These are phyloP conservation scores for Phenganax stokvisi DNA, from an alignment of 92 coral and sea anemone species.

Conservation along the genomic window DNA sequence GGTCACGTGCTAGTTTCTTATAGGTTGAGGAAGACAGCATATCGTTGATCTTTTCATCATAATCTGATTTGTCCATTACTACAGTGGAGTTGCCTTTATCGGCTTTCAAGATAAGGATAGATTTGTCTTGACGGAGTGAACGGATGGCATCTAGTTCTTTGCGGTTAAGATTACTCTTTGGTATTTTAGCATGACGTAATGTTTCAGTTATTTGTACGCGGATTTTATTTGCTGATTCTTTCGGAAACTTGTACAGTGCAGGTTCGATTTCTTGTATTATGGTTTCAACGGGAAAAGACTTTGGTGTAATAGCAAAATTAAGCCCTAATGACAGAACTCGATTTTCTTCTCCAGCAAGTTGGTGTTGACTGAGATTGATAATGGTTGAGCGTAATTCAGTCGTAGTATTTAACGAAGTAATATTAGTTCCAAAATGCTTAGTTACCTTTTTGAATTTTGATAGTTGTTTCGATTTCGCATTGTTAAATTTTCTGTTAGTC, in stretches of 20 bases:
- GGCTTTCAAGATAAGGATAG: constrained; percentile 1
- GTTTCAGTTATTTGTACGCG: constrained; percentile 7
- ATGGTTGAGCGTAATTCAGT: too few relatives aligned
- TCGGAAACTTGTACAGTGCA: constrained; percentile 4
- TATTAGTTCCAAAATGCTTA: too few relatives aligned
- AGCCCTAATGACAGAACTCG: constrained; percentile 1
- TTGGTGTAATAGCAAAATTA: neutral
- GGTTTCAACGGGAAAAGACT: too few relatives aligned
- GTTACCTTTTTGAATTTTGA: too few relatives aligned
- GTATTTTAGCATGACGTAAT: constrained; percentile 11
- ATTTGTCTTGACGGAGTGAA: neutral
- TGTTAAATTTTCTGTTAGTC: too few relatives aligned
- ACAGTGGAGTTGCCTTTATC: neutral
- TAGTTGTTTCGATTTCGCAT: too few relatives aligned
- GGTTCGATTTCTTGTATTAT: constrained; percentile 17
- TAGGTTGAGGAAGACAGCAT: too few relatives aligned
- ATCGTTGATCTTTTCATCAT: too few relatives aligned
- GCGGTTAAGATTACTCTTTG: neutral
- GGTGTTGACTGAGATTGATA: too few relatives aligned
- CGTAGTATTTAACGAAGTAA: too few relatives aligned
- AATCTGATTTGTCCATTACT: too few relatives aligned
- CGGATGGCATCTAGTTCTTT: neutral
- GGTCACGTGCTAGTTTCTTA: too few relatives aligned
- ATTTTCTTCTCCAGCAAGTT: neutral
- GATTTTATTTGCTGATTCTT: neutral